Base-by-base conservation (phyloP, 2,888 invertebrate species). In the Epicampocera succincta region DNA sequence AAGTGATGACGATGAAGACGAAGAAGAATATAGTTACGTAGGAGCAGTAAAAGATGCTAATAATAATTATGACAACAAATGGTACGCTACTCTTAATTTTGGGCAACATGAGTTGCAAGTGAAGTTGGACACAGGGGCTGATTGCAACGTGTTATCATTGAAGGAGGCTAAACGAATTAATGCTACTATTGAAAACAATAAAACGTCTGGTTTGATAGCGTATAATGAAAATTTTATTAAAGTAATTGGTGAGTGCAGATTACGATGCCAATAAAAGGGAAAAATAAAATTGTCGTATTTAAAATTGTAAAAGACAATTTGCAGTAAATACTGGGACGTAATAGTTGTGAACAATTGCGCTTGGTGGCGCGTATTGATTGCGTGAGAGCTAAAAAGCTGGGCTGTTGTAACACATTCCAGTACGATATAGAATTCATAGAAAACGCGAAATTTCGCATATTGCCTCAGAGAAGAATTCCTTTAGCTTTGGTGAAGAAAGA, bases 371-470 rank as follows among this genome's bases (percentile, higher is more conserved):
- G n/a, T n/a, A n/a, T n/a, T n/a, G n/a, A n/a, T n/a, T n/a, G n/a
- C n/a, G 11, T 63, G n/a, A 29, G 21, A 58, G 40, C 40, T 11
- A 50, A 50, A 21, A 50, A 50, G 21, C 50, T 50, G 11, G 50
- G 50, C 21, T 50, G 50, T 50, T 50, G 21, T 21, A 50, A 21
- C 2, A 50, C 8, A 21, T 50, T 72, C 9, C 15, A 54, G n/a
- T 72, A 78, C 33, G 66, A 79, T 44, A 73, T 73, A 12, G 68
- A 79, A 29, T 19, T 79, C 9, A 50, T 82, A 25, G 50, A 83
- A 72, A 83, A 84, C 58, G 75, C 78, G n/a, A 19, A 12, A 66
- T 84, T 84, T 40, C 61, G 33, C 63, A 77, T 56, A 78, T 74
- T 21, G 52, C 83, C 42, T 8, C 72, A 83, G n/a, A 56, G 80